phyloP scores from a whole-genome alignment of 2,113 vertebrate genomes.

The Muscicapa adusta region DNA sequence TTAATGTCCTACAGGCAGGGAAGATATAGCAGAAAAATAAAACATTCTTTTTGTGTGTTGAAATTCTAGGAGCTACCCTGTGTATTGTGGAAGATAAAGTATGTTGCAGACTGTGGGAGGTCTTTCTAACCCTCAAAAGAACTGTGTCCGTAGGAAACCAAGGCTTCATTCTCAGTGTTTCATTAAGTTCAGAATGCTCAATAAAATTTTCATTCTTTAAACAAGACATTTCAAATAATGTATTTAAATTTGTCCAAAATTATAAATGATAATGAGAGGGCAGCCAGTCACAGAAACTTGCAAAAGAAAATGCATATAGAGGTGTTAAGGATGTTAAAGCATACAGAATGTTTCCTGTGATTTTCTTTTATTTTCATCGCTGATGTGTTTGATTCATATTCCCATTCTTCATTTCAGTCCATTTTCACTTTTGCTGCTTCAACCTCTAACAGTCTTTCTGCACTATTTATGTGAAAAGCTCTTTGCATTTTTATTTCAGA shows the following conservation, averaged over 20 bases:
- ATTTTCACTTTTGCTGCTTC: conserved; percentile 22
- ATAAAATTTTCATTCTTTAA: not conserved
- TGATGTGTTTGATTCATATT: not conserved
- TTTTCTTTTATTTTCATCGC: not conserved
- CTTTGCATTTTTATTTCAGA: conserved; percentile 29
- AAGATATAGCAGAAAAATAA: not conserved
- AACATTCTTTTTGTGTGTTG: not conserved
- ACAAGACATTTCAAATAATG: not conserved
- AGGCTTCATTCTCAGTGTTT: not conserved
- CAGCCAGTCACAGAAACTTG: not conserved
- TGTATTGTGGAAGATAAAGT: not conserved
- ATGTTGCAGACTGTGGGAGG: not conserved
- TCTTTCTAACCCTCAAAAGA: not conserved
- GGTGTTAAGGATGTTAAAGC: not conserved
- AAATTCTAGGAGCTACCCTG: not conserved
- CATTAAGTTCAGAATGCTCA: not conserved
- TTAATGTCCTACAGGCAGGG: not conserved
- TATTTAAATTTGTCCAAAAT: not conserved
- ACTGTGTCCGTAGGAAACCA: not conserved
- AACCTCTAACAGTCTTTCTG: not conserved
- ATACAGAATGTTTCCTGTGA: not conserved
- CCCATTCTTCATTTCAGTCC: not conserved
- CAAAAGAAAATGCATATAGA: not conserved
- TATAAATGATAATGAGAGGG: not conserved
- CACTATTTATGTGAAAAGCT: conserved; percentile 4